Base-by-base conservation (phyloP, 2,888 invertebrate species). In the Isoperla grammatica region DNA sequence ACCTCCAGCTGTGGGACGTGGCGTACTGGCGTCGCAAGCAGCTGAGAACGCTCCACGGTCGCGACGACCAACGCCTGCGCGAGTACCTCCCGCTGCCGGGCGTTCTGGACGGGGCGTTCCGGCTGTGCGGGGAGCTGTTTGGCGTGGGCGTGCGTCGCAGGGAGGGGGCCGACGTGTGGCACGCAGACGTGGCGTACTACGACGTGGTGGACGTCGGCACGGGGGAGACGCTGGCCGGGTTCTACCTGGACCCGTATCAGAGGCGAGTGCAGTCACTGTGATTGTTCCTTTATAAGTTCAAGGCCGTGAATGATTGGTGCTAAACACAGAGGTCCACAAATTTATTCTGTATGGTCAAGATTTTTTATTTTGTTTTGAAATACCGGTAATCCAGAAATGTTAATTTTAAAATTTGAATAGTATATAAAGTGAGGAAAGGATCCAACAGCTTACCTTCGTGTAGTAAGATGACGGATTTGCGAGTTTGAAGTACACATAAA, bases 21-120 rank as follows among this genome's bases (percentile, higher is more conserved):
- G 82, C 88, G 1, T 97, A 88, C 71, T 97, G 93, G 91, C 81
- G 85, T 67, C 80, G 90, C 65, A 87, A 88, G 71, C 89, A 92
- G 65, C 79, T 82, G 65, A 78, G 79, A 69, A 76, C 81, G 0
- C 70, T 87, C 9, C 71, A 20, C 69, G 81, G 80, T 57, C 82
- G 85, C 65, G 83, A 88, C 68, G 88, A 90, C 65, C 82, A 86
- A 63, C 77, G 82, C 66, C 77, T 91, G 11, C 78, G 84, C 19
- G 84, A 90, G 70, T 95, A 88, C 74, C 95, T 97, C 70, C 90
- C 93, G 0, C 72, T 94, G 5, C 83, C 86, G 0, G 82, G 80
- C 67, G 95, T 95, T 0, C 76, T 95, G n/a, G 77, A 81, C 2
- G 89, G 88, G 15, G 74, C 95, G 2, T 90, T 94, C 69, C 76